These are phyloP conservation scores for Chaenodraco wilsoni DNA, from an alignment of 2,797 vertebrate genomes.

Conservation along the genomic window DNA sequence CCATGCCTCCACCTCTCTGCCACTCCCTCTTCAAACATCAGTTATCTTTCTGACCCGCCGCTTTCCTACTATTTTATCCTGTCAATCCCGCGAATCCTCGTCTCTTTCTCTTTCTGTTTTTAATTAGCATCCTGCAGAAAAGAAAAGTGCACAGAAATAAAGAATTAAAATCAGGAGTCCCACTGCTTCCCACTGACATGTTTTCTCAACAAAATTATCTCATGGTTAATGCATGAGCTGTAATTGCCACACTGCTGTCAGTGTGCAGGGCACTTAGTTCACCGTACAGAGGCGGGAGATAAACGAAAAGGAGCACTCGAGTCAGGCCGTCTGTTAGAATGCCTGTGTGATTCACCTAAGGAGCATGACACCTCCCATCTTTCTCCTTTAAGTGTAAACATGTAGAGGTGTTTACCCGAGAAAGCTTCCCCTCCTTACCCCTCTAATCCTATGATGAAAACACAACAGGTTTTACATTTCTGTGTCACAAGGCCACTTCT, in stretches of 20 bases:
- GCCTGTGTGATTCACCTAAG: constrained; percentile 44
- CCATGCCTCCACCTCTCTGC: constrained; percentile 11
- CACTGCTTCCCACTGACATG: constrained; percentile 53
- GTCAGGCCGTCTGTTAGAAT: constrained; percentile 67
- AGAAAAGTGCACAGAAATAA: not conserved
- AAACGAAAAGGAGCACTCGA: constrained; percentile 35
- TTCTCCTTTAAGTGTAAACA: constrained; percentile 23
- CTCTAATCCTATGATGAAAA: constrained; percentile 34
- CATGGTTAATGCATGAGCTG: constrained; percentile 71
- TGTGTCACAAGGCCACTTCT: constrained; percentile 1
- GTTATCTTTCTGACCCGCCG: constrained; percentile 16
- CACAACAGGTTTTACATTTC: constrained; percentile 2
- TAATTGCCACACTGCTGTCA: constrained; percentile 62
- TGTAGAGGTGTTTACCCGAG: constrained; percentile 25
- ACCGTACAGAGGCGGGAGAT: constrained; percentile 27
- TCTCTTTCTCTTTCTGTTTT: constrained; percentile 6
- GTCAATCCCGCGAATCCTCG: constrained; percentile 13
- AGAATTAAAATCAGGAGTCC: constrained; percentile 19
- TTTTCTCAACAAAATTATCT: constrained; percentile 57
- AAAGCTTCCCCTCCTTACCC: constrained; percentile 16
- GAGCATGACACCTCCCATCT: constrained; percentile 50
- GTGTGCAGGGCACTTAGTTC: constrained; percentile 28
- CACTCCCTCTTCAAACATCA: constrained; percentile 26
- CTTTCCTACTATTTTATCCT: constrained; percentile 31
- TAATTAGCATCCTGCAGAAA: not conserved